Evolutionary conservation across 92 coral and sea anemone genomes (phyloP), one percentile per base, ranked within the genome.

Genomic region (Palythoa caribaeorum): DNA sequence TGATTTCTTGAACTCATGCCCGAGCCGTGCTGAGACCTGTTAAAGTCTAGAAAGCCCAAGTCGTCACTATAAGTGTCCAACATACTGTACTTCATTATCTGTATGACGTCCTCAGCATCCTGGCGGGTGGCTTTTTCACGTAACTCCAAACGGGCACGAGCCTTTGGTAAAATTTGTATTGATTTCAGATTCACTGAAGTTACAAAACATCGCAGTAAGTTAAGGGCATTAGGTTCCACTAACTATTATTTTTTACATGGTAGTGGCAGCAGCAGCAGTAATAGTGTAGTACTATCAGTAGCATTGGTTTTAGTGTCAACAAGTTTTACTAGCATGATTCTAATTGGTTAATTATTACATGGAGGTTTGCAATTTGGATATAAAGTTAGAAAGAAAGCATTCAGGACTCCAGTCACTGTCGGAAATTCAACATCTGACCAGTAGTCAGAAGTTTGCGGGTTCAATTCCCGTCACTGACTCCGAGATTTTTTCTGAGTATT

Each of bases 11-110:
- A 91, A 65, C 99, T 97, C 99, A 95, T 97, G 28, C 98, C 99
- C 20, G 99, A 97, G 51, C 99, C 98, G 37, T 97, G 98, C 55
- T 97, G 99, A 0, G 98, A 97, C 73, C 99, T 95, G 69, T 94
- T 94, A 66, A 95, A 95, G 88, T 97, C 98, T 54, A 97, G 94
- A 68, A 85, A 86, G 2, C 99, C 99, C 54, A 97, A 47, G 35
- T 88, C 95, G 73, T 97, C 98, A 77, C 96, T 97, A 86, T 94
- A 97, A 2, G 98, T 95, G 68, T 97, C 99, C 15, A 95, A 84
- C 36, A 97, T 87, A 60, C 98, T 97, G 84, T 88, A 91, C 66
- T 97, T 97, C 99, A 97, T 97, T 39, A 97, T 95, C 86, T 94
- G 94, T 28, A 97, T 93, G 77, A 97, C 99, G 70, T 97, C 99